Conservation (phyloP, 2,113 vertebrate species). For the Cettia cetti region DNA sequence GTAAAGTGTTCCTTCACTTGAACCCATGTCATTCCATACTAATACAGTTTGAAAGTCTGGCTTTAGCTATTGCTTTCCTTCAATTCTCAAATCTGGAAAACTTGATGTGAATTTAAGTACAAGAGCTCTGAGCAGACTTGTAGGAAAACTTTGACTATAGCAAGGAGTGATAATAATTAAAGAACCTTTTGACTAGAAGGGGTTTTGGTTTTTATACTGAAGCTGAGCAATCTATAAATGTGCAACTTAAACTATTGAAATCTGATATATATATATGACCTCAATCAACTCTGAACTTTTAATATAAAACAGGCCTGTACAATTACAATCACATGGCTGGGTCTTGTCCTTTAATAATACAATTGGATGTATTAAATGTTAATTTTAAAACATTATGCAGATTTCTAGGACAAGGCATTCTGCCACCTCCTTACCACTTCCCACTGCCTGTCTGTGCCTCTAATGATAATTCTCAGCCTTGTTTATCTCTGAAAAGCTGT, state of each 20-base stretch:
- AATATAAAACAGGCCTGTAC: neutral
- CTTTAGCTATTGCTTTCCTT: neutral
- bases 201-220: neutral
- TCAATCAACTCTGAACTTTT: neutral
- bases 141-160: neutral
- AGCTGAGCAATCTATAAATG: neutral
- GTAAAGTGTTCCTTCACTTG: neutral
- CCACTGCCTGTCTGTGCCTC: constrained; percentile 36
- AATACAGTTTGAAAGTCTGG: neutral
- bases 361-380: constrained; percentile 12
- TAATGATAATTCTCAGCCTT: constrained; percentile 28
- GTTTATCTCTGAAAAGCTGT: constrained; percentile 21
- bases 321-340: neutral
- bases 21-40: neutral
- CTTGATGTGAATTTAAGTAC: neutral
- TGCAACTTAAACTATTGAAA: neutral
- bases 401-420: constrained; percentile 48
- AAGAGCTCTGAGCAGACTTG: neutral
- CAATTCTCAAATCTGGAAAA: neutral
- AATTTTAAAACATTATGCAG: constrained; percentile 15
- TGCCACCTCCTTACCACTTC: constrained; percentile 45
- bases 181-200: neutral
- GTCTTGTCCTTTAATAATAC: constrained; percentile 15
- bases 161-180: neutral
- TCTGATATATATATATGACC: neutral